Base-by-base conservation (phyloP, 2,113 vertebrate species). In the Equus przewalskii region DNA sequence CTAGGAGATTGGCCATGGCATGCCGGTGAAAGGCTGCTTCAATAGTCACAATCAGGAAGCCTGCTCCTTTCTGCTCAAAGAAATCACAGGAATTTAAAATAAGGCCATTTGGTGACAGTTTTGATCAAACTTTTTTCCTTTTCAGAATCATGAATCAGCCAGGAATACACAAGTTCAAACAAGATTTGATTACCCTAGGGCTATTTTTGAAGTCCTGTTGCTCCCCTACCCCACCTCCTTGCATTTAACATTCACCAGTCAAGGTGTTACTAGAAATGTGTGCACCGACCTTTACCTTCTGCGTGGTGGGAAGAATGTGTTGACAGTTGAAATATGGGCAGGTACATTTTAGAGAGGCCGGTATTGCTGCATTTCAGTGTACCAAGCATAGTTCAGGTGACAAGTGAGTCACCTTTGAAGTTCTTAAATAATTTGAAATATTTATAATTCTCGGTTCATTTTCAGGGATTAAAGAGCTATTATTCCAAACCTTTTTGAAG, bases 101-200 rank as follows among this genome's bases (percentile, higher is more conserved):
- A 73, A 88, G 49, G 65, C 93, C 96, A 97, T 95, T 97, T 58
- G 2, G 30, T 86, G 97, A 97, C 60, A 83, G 92, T 97, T 97
- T 82, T 89, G 92, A 97, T 97, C 84, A 95, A 94, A 85, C 41
- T 70, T 30, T 91, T 94, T 84, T 56, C 44, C 93, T 80, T 98
- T 98, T 95, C 96, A 97, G 95, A 97, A 85, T 94, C 79, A 94
- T 24, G 90, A 98, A 98, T 97, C 94, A 98, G 97, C 97, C 97
- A 97, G 33, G 60, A 97, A 98, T 95, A 96, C 65, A 93, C 85
- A 94, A 97, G 94, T 95, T 96, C 96, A 98, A 98, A 98, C 91
- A 93, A 93, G 89, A 98, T 97, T 97, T 98, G 97, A 98, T 97
- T 97, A 98, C 95, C 97, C 97, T 58, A 62, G 21, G 78, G 70